Conservation (phyloP, 23 tunicate species). For the Halocynthia roretzi region DNA sequence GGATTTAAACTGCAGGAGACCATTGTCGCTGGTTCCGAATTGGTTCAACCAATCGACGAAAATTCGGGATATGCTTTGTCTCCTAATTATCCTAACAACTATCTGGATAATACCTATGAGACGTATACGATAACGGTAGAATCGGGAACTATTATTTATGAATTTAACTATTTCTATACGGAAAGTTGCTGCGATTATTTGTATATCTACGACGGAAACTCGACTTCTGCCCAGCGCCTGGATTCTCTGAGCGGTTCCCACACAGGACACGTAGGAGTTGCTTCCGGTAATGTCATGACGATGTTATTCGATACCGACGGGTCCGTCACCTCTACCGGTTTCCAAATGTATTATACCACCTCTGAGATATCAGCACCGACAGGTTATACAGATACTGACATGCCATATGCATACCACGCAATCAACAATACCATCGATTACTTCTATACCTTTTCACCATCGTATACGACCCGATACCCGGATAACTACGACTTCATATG, state of each 20-base stretch:
- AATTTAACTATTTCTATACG: conserved; percentile 5
- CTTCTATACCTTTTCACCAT: background rate
- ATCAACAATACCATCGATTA: background rate
- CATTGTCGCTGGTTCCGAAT: background rate
- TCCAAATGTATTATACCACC: background rate
- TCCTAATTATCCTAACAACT: conserved; percentile 4
- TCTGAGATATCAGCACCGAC: background rate
- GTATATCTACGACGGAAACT: conserved; percentile 13
- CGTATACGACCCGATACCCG: background rate
- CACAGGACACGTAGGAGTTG: background rate
- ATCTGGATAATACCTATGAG: background rate
- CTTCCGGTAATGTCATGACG: conserved; percentile 3
- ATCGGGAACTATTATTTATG: background rate
- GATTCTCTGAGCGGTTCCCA: conserved; percentile 3
- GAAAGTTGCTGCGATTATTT: conserved; percentile 15
- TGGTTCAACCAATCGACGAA: too few species aligned
- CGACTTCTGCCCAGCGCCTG: background rate
- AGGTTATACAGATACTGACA: background rate
- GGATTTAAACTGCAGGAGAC: conserved; percentile 6
- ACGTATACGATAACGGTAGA: background rate
- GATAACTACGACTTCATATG: conserved; percentile 2
- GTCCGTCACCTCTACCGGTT: background rate
- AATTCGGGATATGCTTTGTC: background rate
- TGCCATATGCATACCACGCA: background rate
- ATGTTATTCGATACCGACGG: background rate